Percentiles rank a stretch among this genome's conserved stretches.
These are phyloP conservation scores for Sardinella longiceps DNA, from an alignment of 2,797 vertebrate genomes.

Conservation along the genomic window DNA sequence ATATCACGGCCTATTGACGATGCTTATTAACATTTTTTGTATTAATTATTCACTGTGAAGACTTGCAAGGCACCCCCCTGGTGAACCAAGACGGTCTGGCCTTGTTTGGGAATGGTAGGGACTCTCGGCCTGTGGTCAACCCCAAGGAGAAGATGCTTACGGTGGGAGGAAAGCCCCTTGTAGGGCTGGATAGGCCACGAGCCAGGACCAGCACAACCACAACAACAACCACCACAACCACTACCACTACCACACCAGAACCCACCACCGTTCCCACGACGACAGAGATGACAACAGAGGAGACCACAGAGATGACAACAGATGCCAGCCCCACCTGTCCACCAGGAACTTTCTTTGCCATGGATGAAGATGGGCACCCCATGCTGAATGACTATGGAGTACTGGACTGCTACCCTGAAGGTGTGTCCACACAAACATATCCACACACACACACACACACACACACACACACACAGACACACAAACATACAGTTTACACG, in stretches of 20 bases:
- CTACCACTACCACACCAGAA: constrained; percentile 68
- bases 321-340: constrained; percentile 82
- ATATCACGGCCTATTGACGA: neutral
- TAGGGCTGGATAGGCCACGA: constrained; percentile 85
- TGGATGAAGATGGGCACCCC: constrained; percentile 82
- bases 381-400: constrained; percentile 76
- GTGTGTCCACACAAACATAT: constrained; percentile 65
- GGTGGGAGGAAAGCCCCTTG: constrained; percentile 90
- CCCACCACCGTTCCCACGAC: constrained; percentile 79
- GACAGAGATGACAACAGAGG: constrained; percentile 74
- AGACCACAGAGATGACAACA: constrained; percentile 61
- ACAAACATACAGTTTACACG: no score
- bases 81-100: constrained; percentile 91
- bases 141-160: constrained; percentile 92
- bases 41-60: constrained; percentile 49
- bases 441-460: neutral
- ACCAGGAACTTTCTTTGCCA: constrained; percentile 82
- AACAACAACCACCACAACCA: constrained; percentile 67
- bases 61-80: constrained; percentile 88
- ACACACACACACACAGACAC: neutral
- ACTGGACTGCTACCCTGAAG: constrained; percentile 89
- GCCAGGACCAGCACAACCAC: constrained; percentile 73
- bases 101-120: constrained; percentile 90
- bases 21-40: neutral
- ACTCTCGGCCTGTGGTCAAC: constrained; percentile 87